Base-by-base conservation (phyloP, 2,113 vertebrate genomes). In the Charadrius vociferus region DNA sequence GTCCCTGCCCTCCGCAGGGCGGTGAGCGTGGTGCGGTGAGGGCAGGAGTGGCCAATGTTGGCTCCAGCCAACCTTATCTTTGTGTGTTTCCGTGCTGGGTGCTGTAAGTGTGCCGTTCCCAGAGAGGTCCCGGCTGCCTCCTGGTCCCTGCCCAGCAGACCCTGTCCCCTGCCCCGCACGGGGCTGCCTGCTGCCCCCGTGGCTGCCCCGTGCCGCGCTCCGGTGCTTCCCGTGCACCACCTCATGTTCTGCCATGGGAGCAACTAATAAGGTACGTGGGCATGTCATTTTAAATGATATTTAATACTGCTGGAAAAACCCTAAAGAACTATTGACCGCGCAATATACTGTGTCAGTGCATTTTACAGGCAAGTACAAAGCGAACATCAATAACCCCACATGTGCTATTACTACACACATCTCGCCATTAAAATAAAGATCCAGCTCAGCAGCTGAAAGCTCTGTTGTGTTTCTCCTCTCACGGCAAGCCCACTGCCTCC, bases 261-360 rank as follows among this genome's bases (percentile, higher is more conserved):
- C 66, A 89, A 58, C 93, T 82, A 50, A 91, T 71, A 77, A 71
- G 47, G 85, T 14, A 47, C 43, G 6, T 0, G 7, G 86, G 32
- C 70, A 12, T 17, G 21, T 88, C 14, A 9, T 91, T 36, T 80
- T 72, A 97, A 95, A 95, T 81, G 59, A 85, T 93, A 96, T 95
- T 97, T 97, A 88, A 80, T 92, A 15, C 29, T 43, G 34, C 95
- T 84, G 67, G n/a, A 85, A 81, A 87, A 96, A 45, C 94, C 93
- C 86, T 59, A 32, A 92, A 93, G 93, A 93, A 85, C 78, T 62
- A 96, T 88, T 94, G 94, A 82, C 85, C 45, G 1, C 0, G 15
- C 91, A 94, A 36, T 94, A 92, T 75, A 95, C 88, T 70, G 96
- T 92, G 92, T 95, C 94, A 90, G 95, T 92, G 88, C 87, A 14